These are phyloP conservation scores for Cylindroiulus punctatus DNA, from an alignment of 2,888 invertebrate genomes.

Conservation along the genomic window DNA sequence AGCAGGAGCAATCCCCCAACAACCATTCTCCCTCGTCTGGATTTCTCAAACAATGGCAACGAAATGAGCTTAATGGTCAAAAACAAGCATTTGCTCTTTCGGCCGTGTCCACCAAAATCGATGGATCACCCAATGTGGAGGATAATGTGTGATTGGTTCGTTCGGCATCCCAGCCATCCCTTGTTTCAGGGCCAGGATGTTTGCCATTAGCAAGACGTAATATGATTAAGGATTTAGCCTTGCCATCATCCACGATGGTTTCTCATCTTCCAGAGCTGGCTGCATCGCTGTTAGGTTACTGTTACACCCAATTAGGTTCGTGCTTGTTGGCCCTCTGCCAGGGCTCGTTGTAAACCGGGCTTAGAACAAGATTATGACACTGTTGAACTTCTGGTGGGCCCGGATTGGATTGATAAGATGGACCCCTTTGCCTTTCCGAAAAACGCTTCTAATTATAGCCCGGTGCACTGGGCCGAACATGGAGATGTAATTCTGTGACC, in stretches of 20 bases:
- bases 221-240: slow-evolving; percentile 1
- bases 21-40: too few species aligned
- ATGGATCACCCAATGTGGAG: background rate
- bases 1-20: too few species aligned
- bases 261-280: background rate
- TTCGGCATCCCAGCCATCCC: background rate
- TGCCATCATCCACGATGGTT: background rate
- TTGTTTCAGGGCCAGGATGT: background rate
- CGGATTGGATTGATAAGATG: background rate
- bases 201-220: background rate
- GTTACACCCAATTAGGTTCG: slow-evolving; percentile 3
- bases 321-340: background rate
- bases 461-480: background rate
- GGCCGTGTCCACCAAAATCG: background rate
- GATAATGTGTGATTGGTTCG: background rate
- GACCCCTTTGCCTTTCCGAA: background rate
- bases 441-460: background rate
- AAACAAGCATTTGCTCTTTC: too few species aligned
- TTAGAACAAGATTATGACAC: background rate
- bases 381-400: background rate
- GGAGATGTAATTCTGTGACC: background rate
- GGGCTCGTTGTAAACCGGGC: background rate
- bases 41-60: too few species aligned
- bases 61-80: too few species aligned
- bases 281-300: background rate